Conservation (phyloP, 2,888 invertebrate genomes). For the Lamproptera curius region DNA sequence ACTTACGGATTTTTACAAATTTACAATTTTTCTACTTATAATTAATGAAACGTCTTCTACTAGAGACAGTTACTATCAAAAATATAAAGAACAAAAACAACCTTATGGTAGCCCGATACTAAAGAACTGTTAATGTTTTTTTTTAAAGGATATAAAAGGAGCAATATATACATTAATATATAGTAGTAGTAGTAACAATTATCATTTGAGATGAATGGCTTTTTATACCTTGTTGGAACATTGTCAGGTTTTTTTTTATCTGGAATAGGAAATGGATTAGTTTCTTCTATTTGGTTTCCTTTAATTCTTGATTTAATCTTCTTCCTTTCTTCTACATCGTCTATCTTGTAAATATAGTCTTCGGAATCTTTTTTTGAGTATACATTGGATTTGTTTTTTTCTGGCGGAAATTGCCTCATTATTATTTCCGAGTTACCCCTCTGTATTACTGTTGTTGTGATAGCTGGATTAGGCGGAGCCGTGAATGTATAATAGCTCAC, state of each 20-base stretch:
- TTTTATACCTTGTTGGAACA: constrained; percentile 6
- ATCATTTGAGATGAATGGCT: no score
- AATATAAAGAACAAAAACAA: no score
- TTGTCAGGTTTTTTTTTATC: not conserved
- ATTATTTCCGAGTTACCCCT: constrained; percentile 40
- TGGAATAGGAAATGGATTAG: not conserved
- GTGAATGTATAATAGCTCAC: constrained; percentile 24
- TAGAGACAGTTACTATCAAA: no score
- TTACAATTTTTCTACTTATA: no score
- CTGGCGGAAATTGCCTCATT: constrained; percentile 40
- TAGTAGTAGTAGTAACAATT: no score
- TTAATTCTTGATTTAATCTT: constrained; percentile 24
- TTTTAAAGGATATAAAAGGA: no score
- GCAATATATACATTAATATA: no score
- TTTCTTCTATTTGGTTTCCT: constrained; percentile 12
- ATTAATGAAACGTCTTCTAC: no score
- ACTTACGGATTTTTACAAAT: no score
- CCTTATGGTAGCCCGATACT: no score
- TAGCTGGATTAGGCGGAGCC: constrained; percentile 28
- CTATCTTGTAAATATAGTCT: constrained; percentile 20
- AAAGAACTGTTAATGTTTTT: no score
- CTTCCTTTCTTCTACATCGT: constrained; percentile 13
- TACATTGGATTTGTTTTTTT: constrained; percentile 17
- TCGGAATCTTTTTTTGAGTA: constrained; percentile 9
- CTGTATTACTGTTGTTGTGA: constrained; percentile 33